Evolutionary conservation across 2,113 vertebrate species (phyloP).

Genomic region (Eupsittula cactorum): DNA sequence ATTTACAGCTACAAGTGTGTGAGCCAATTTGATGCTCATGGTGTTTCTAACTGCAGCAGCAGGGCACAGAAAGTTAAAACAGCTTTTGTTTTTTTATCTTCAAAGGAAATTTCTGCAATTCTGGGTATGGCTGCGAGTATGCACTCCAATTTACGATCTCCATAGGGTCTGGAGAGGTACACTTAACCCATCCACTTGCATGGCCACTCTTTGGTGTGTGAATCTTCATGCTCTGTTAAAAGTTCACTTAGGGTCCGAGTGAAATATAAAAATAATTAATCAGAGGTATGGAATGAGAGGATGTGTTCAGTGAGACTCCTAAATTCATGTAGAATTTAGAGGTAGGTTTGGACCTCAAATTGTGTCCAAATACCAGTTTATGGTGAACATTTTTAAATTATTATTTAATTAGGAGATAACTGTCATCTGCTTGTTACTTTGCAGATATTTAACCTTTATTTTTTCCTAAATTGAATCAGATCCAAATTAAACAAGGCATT

Average conservation of each 20-base stretch:
- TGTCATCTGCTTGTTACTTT: conserved; percentile 13
- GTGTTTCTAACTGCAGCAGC: background rate
- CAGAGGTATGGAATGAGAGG: background rate
- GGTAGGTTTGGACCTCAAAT: background rate
- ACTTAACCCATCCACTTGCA: background rate
- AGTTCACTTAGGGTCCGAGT: background rate
- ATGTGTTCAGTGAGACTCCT: background rate
- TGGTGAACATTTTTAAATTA: background rate
- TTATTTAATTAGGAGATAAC: background rate
- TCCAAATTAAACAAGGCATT: background rate
- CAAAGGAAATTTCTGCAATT: background rate
- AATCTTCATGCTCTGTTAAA: background rate
- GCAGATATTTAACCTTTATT: conserved; percentile 37
- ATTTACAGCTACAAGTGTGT: background rate
- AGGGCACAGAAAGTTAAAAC: background rate
- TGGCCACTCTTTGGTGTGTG: background rate
- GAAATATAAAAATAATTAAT: background rate
- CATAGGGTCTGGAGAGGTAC: background rate
- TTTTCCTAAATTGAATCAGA: background rate
- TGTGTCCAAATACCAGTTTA: background rate
- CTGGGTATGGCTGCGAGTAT: background rate
- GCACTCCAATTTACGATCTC: background rate
- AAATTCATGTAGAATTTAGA: background rate
- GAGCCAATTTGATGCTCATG: background rate
- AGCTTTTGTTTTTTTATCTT: background rate